These are phyloP conservation scores for Andrena camellia DNA, from an alignment of 2,888 invertebrate species.

Conservation along the genomic window DNA sequence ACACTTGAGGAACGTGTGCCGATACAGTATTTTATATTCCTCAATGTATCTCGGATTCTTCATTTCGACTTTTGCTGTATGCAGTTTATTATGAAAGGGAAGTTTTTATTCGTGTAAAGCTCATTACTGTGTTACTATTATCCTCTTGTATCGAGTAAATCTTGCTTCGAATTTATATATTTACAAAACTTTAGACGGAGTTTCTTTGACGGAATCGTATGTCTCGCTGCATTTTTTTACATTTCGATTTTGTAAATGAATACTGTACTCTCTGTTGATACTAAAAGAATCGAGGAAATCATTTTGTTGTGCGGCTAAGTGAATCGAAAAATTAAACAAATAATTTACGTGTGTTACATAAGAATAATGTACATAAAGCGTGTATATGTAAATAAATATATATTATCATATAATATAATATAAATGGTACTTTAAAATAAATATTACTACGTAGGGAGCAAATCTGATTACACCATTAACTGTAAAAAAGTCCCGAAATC, in stretches of 20 bases:
- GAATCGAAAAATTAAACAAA: conserved; percentile 24
- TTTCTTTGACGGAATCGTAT: background rate
- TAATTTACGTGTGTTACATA: conserved; percentile 42
- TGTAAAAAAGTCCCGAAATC: conserved; percentile 42
- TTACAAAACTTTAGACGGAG: conserved; percentile 23
- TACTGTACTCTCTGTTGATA: conserved; percentile 2
- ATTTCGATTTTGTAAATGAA: conserved; percentile 15
- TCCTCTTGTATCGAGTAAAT: background rate
- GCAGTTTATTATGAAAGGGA: background rate
- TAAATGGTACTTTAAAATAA: conserved; percentile 46
- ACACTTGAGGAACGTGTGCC: conserved; percentile 1
- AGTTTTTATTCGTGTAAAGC: background rate
- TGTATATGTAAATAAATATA: conserved; percentile 55
- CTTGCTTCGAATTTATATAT: conserved; percentile 6
- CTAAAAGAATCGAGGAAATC: background rate
- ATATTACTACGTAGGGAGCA: conserved; percentile 33
- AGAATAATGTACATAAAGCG: conserved; percentile 52
- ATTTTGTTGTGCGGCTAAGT: conserved; percentile 18
- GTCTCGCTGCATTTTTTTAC: background rate
- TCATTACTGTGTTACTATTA: conserved; percentile 1
- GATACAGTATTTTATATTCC: conserved; percentile 10
- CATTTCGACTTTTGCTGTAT: background rate
- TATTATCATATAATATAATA: conserved; percentile 35
- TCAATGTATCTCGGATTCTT: background rate
- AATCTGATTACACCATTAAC: conserved; percentile 27